Evolutionary conservation across 2,888 invertebrate species (phyloP).

Genomic region (Conus canariensis): DNA sequence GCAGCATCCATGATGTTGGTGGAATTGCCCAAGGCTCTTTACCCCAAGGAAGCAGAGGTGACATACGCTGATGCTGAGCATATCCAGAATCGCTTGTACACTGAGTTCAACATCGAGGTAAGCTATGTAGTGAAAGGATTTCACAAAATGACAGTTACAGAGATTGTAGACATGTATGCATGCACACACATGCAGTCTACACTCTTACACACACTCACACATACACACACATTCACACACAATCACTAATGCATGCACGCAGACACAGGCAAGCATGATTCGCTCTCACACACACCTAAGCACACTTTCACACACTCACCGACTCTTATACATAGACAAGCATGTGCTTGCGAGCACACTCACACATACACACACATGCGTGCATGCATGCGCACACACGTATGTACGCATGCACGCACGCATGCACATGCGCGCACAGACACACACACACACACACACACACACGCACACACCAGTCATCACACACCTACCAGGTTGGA

Average conservation of each 20-base stretch:
- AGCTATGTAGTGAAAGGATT: neutral
- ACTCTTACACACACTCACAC: neutral
- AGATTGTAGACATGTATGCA: neutral
- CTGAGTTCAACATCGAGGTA: slow-evolving; percentile 74
- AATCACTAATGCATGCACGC: neutral
- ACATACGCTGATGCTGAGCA: slow-evolving; percentile 69
- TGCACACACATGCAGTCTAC: neutral
- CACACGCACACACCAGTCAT: neutral
- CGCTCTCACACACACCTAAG: neutral
- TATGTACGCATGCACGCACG: neutral
- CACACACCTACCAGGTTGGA: neutral
- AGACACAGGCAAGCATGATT: neutral
- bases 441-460: too few relatives aligned
- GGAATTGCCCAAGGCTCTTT: slow-evolving; percentile 61
- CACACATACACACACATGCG: too few relatives aligned
- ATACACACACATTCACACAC: neutral
- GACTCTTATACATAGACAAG: too few relatives aligned
- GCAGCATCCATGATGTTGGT: slow-evolving; percentile 70
- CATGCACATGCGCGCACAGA: neutral
- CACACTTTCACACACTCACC: neutral
- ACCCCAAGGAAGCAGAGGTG: slow-evolving; percentile 45
- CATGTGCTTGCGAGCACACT: too few relatives aligned
- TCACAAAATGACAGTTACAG: neutral
- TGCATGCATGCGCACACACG: too few relatives aligned
- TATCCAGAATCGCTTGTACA: slow-evolving; percentile 73